A percentile compares a stretch with the other conserved stretches of the same genome.
These are phyloP conservation scores for Ditylenchus dipsaci DNA, from an alignment of 1,140 invertebrate species.

Conservation along the genomic window DNA sequence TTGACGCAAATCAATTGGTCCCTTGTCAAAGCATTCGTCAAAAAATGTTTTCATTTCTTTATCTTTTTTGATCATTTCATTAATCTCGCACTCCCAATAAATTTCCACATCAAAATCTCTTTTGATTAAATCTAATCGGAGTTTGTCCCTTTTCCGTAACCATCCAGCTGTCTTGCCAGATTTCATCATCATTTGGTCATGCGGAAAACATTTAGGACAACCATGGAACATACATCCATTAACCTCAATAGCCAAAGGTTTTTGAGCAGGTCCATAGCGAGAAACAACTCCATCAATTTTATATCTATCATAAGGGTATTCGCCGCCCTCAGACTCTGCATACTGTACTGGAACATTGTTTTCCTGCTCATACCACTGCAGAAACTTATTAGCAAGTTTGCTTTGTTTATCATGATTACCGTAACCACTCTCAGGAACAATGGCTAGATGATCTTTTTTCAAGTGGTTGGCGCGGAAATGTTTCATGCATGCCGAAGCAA, in stretches of 20 bases:
- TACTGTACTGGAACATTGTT: not conserved
- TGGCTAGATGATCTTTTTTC: not conserved
- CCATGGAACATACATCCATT: not conserved
- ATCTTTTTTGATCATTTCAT: not conserved
- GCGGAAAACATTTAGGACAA: not conserved
- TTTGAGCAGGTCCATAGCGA: not conserved
- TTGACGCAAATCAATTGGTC: not conserved
- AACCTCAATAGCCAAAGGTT: not conserved
- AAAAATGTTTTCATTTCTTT: not conserved
- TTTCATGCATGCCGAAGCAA: not conserved
- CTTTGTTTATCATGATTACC: not conserved
- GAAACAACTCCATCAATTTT: not conserved
- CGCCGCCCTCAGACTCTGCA: not conserved
- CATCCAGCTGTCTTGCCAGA: not conserved
- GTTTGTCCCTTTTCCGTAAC: not conserved
- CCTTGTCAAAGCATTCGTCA: not conserved
- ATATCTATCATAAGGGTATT: not conserved
- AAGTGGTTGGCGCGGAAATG: not conserved
- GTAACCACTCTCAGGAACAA: not conserved
- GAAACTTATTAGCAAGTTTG: not conserved
- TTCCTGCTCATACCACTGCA: not conserved
- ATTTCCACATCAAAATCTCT: not conserved
- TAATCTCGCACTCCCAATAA: not conserved
- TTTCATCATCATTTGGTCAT: not conserved
- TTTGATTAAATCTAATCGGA: not conserved